Percentiles rank a stretch among this genome's conserved stretches.
Conservation (phyloP, 2,113 vertebrate genomes). For the zebrafish (Danio rerio) region GRCz12tu NC_133178.1:25265501-25266000, state of each 20-base stretch:
- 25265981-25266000: too few species aligned
- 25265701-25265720: neutral
- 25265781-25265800: too few species aligned
- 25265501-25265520: slow-evolving; percentile 40
- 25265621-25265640: neutral
- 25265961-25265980: too few species aligned
- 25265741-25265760: slow-evolving; percentile 1
- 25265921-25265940: too few species aligned
- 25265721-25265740: slow-evolving; percentile 23
- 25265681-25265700: neutral
- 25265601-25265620: slow-evolving; percentile 25
- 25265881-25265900: too few species aligned
- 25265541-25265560: slow-evolving; percentile 21
- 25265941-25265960: too few species aligned
- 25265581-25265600: slow-evolving; percentile 29
- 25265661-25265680: neutral
- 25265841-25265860: too few species aligned
- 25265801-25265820: too few species aligned
- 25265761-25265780: neutral
- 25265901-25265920: too few species aligned
- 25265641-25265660: slow-evolving; percentile 1
- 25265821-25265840: too few species aligned
- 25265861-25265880: too few species aligned
- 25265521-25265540: slow-evolving; percentile 31
- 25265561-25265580: neutral